Evolutionary conservation across 2,113 vertebrate species (phyloP).

Genomic region (Fulica atra): DNA sequence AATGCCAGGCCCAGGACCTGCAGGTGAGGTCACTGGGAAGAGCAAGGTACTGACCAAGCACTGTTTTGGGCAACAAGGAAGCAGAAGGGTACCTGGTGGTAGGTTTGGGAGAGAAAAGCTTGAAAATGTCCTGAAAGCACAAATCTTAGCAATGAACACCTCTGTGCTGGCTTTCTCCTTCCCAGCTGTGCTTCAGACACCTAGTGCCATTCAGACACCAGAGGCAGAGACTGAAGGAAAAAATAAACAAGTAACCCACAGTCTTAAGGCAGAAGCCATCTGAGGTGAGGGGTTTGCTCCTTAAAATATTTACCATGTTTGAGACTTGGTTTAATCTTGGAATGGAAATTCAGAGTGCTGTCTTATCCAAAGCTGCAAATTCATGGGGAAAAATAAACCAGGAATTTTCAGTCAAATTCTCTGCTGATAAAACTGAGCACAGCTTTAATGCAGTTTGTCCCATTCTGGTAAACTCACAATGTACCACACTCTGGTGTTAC

Average conservation of each 20-base stretch:
- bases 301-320: neutral
- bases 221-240: neutral
- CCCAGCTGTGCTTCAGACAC: neutral
- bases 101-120: neutral
- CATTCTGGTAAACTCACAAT: neutral
- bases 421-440: neutral
- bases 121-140: neutral
- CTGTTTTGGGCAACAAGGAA: neutral
- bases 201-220: neutral
- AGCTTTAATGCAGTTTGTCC: neutral
- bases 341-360: neutral
- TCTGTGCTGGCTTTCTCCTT: neutral
- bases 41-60: neutral
- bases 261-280: neutral
- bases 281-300: neutral
- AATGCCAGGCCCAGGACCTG: neutral
- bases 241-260: neutral
- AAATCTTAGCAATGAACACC: neutral
- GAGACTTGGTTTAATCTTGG: neutral
- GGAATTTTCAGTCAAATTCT: neutral
- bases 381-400: accelerated
- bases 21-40: neutral
- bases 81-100: accelerated
- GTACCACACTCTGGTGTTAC: neutral
- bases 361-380: neutral